Evolutionary conservation across 2,888 invertebrate genomes (phyloP), one percentile per base, ranked within the genome.

Genomic region (Pristionchus exspectatus): DNA sequence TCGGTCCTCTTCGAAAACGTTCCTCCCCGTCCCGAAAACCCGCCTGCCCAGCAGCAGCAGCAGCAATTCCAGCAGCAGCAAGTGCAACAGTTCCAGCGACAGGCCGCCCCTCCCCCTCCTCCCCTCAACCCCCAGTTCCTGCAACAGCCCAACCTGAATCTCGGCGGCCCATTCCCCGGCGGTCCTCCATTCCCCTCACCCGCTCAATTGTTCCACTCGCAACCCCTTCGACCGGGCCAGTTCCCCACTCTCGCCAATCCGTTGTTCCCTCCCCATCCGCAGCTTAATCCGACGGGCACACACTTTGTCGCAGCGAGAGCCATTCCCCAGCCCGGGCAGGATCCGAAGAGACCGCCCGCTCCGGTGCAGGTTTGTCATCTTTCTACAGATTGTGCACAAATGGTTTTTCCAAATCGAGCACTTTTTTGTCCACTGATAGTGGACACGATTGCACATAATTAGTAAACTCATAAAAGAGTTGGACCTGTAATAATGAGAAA

Each of bases 291-390:
- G 1, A 59, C 38, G 9, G 87, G 44, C n/a, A 59, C 87, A 69
- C 87, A 88, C 74, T 54, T 74, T 74, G 87, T 88, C 24, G 74
- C 54, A 3, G 18, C 87, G 24, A 33, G 87, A 33, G 87, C 87
- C 33, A 88, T 88, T 21, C 18, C 69, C 30, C n/a, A 30, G 18
- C 87, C 87, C 0, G 84, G 84, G 2, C 27, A 24, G n/a, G 81
- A 54, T 21, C 81, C 81, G n/a, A 81, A 81, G 50, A 44, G 44
- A 54, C 81, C 33, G 16, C 81, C 81, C 18, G 50, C 14, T 1
- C 81, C 81, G 0, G 16, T 81, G 9, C 81, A 81, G 27, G 81
- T 81, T 18, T 1, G 72, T 27, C 3, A 21, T 21, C 1, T 59
- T 14, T 59, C 9, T 50, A 50, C 9, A 50, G 3, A 44, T 44